A percentile compares a stretch with the other conserved stretches of the same genome.
Evolutionary conservation across 2,797 vertebrate species (phyloP).

Genomic region (Geotria australis): DNA sequence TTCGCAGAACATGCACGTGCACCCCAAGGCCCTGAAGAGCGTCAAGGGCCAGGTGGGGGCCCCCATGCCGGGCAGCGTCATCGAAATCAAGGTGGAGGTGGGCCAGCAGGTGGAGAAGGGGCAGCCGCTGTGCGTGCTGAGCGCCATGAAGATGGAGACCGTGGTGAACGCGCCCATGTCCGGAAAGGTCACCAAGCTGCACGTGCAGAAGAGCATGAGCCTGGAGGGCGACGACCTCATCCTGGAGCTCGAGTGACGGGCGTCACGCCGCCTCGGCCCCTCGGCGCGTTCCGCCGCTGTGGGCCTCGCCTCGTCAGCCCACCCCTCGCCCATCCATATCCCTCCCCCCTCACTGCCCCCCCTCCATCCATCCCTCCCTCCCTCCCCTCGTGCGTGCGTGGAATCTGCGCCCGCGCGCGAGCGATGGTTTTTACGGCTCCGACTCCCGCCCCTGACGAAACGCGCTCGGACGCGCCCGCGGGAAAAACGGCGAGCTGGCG

Average conservation of each 20-base stretch:
- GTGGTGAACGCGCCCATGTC: slow-evolving; percentile 53
- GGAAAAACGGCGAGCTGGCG: too few species aligned
- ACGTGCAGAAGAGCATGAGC: slow-evolving; percentile 26
- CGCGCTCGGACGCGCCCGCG: too few species aligned
- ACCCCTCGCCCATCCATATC: slow-evolving; percentile 1
- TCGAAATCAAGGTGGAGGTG: slow-evolving; percentile 44
- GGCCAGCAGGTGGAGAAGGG: slow-evolving; percentile 42
- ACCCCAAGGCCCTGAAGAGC: slow-evolving; percentile 60
- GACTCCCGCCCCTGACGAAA: too few species aligned
- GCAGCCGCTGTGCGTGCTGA: slow-evolving; percentile 60
- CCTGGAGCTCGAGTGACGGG: slow-evolving; percentile 26
- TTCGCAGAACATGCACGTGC: slow-evolving; percentile 62
- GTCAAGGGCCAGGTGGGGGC: slow-evolving; percentile 66
- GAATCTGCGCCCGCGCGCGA: too few species aligned
- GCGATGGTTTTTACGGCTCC: too few species aligned
- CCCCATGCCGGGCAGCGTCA: slow-evolving; percentile 71
- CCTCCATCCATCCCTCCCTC: too few species aligned
- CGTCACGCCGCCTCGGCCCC: too few species aligned
- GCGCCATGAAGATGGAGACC: slow-evolving; percentile 89
- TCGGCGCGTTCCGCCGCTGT: too few species aligned
- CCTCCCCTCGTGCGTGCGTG: too few species aligned
- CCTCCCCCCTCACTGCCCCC: not conserved
- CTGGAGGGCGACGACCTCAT: slow-evolving; percentile 71
- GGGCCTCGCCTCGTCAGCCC: too few species aligned
- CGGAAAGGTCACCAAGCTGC: slow-evolving; percentile 29